Conservation (phyloP, 1,140 invertebrate species). For the Coenobita brevimanus region DNA sequence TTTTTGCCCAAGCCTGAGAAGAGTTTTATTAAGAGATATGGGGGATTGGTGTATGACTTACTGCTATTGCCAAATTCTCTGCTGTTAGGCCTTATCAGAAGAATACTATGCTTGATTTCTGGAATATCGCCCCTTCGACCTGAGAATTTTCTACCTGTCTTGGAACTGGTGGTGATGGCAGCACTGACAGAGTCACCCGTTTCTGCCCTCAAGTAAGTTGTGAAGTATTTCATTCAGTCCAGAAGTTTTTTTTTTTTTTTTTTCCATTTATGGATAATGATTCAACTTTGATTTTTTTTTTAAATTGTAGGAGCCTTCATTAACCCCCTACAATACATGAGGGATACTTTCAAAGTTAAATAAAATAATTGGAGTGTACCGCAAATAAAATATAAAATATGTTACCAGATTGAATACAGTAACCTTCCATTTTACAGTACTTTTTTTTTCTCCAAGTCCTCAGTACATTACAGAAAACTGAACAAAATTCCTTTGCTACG, state of each 20-base stretch:
- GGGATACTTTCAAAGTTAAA: no score
- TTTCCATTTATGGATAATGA: no score
- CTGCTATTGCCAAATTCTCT: slow-evolving; percentile 75
- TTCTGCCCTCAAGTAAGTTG: slow-evolving; percentile 16
- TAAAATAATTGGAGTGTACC: no score
- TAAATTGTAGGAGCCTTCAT: no score
- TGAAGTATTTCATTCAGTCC: background rate
- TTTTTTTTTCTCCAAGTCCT: no score
- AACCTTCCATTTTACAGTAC: no score
- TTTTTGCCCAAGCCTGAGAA: slow-evolving; percentile 79
- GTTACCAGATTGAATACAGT: no score
- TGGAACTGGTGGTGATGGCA: slow-evolving; percentile 27
- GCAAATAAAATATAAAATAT: no score
- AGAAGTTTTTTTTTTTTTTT: background rate
- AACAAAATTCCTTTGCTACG: no score
- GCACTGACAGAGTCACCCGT: background rate
- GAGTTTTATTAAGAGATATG: slow-evolving; percentile 73
- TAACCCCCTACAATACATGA: no score
- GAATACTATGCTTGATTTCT: slow-evolving; percentile 38
- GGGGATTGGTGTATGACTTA: slow-evolving; percentile 75
- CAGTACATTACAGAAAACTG: no score
- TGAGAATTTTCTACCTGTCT: background rate
- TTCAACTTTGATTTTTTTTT: no score
- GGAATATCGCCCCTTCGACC: slow-evolving; percentile 23
- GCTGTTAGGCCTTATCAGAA: slow-evolving; percentile 72